phyloP scores from a whole-genome alignment of 2,113 vertebrate species.

The Campylomormyrus tamandua region DNA sequence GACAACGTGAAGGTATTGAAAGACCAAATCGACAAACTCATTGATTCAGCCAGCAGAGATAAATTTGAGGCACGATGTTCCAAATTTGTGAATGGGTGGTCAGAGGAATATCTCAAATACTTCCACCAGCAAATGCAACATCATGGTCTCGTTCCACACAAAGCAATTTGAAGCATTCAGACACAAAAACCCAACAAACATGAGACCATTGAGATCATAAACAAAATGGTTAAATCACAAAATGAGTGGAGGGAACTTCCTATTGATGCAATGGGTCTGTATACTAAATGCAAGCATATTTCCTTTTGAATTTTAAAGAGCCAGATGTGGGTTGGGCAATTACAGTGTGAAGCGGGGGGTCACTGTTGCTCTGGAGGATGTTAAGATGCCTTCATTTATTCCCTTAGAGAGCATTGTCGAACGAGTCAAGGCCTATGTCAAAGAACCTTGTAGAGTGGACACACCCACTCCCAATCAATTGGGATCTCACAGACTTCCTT shows the following conservation, averaged over 20 bases:
- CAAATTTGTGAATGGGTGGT: background rate
- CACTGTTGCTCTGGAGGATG: background rate
- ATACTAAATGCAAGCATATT: background rate
- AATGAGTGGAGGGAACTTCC: background rate
- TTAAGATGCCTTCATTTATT: too few species aligned
- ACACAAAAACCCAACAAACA: background rate
- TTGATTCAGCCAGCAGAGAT: background rate
- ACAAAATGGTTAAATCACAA: background rate
- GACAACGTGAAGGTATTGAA: background rate
- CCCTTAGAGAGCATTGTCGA: too few species aligned
- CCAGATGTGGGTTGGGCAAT: background rate
- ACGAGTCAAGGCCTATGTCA: too few species aligned
- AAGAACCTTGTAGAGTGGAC: too few species aligned
- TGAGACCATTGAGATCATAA: background rate
- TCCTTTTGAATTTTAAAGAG: too few species aligned
- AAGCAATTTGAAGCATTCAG: background rate
- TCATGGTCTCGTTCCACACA: background rate
- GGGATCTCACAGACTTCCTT: too few species aligned
- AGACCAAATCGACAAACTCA: background rate
- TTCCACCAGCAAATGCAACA: background rate
- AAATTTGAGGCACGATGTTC: background rate
- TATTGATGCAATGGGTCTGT: background rate
- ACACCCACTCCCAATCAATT: too few species aligned
- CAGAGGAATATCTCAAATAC: background rate
- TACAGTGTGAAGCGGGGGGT: background rate